Evolutionary conservation across 92 coral and sea anemone species (phyloP), one percentile per base, ranked within the genome.

Genomic region (Epizoanthus stellaris): DNA sequence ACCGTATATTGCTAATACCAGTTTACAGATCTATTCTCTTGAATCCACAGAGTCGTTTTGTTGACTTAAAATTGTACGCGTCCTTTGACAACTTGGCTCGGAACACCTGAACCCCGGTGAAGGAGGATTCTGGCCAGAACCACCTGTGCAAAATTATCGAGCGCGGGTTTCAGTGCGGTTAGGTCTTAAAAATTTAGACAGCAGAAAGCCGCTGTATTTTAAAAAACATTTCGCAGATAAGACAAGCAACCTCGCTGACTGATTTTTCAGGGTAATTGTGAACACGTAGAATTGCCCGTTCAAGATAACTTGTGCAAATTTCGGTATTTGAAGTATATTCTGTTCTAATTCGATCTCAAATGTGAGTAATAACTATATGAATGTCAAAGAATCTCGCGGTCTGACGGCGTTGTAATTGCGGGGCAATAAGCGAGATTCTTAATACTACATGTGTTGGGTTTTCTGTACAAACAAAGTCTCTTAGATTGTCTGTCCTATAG

Each of bases 141-240:
- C 83, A 79, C 71, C 83, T 79, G 72, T 79, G 83, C 36, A 79
- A 63, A 61, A 19, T 77, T 36, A 63, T 21, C 70, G 58, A 62
- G 60, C 83, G 54, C 83, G 70, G 82, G 61, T 63, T 15, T 23
- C 8, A 2, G 25, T 76, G 68, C 54, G 82, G 69, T 76, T 60
- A 76, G 69, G 63, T 25, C 58, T 68, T 76, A 38, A 60, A 76
- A 47, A 58, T 39, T 76, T 38, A 14, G 82, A 76, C 70, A 70
- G 52, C 60, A 45, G 47, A 79, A 63, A 40, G 53, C 72, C 83
- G 30, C 17, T 36, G 25, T 63, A 16, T 63, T 64, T 17, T 42
- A 59, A 19, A 64, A 79, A 79, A 43, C 73, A 79, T 36, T n/a
- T 43, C 11, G 64, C 52, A 63, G 56, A 42, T 23, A 42, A 39